Conservation (phyloP, 30 jellyfish, hydroid and myxozoan genomes). For the Hydra vulgaris region DNA sequence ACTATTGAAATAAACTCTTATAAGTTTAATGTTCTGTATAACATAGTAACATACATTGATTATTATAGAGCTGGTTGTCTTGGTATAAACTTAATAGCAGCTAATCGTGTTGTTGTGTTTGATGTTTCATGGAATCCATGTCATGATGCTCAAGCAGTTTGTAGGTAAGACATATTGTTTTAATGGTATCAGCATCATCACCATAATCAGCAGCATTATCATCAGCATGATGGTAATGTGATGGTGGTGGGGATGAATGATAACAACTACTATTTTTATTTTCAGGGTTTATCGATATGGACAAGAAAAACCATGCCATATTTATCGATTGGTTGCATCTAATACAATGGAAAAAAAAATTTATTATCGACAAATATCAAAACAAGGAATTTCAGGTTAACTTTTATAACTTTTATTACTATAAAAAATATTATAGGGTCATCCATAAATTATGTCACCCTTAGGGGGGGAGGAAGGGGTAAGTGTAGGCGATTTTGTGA, state of each 20-base stretch:
- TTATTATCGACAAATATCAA: slow-evolving; percentile 78
- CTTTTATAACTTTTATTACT: too few relatives aligned
- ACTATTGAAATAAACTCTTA: too few relatives aligned
- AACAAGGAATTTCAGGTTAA: slow-evolving; percentile 87
- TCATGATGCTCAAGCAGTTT: slow-evolving; percentile 94
- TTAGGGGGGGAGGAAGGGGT: too few relatives aligned
- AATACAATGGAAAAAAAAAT: slow-evolving; percentile 85
- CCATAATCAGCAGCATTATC: too few relatives aligned
- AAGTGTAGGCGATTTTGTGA: too few relatives aligned
- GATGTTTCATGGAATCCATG: slow-evolving; percentile 98
- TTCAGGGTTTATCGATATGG: slow-evolving; percentile 78
- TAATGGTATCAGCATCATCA: too few relatives aligned
- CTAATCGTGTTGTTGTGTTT: slow-evolving; percentile 86
- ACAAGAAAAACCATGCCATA: slow-evolving; percentile 64
- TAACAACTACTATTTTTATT: too few relatives aligned
- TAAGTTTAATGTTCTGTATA: too few relatives aligned
- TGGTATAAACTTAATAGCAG: slow-evolving; percentile 75
- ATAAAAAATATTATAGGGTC: too few relatives aligned
- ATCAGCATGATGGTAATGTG: too few relatives aligned
- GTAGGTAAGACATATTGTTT: slow-evolving; percentile 47
- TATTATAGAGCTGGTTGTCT: slow-evolving; percentile 82
- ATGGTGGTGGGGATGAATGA: too few relatives aligned
- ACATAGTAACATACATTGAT: not conserved
- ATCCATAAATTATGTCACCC: too few relatives aligned
- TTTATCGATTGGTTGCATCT: slow-evolving; percentile 75